Conservation (phyloP, 92 coral and sea anemone species). For the Desmophyllum pertusum region DNA sequence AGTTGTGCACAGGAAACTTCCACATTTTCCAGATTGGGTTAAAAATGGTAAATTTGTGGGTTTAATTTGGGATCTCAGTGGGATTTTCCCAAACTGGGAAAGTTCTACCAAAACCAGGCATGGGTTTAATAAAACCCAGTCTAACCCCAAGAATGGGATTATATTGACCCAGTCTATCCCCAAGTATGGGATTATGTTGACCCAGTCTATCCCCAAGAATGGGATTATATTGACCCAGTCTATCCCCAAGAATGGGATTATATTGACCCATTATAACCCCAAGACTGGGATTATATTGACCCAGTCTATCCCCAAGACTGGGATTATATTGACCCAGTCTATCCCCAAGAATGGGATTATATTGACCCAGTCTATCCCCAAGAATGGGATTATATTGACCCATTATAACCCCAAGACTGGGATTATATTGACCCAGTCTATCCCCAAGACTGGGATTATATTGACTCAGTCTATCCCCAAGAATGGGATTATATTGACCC, state of each 20-base stretch:
- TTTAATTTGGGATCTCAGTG: background rate
- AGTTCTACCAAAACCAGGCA: background rate
- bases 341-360: conserved; percentile 10
- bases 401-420: background rate
- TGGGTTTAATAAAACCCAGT: background rate
- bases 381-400: background rate
- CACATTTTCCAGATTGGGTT: background rate
- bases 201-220: conserved; percentile 16
- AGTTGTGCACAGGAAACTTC: background rate
- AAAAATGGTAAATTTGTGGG: too few relatives aligned
- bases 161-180: conserved; percentile 33
- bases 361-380: background rate
- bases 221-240: conserved; percentile 8
- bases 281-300: conserved; percentile 24
- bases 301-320: conserved; percentile 25
- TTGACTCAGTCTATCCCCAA: conserved; percentile 29
- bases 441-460: conserved; percentile 8
- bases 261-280: conserved; percentile 2
- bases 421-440: conserved; percentile 13
- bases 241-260: background rate
- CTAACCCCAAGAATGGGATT: conserved; percentile 27
- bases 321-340: conserved; percentile 9
- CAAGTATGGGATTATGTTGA: conserved; percentile 16
- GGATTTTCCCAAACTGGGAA: conserved; percentile 7
- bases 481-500: conserved; percentile 22